Conservation (phyloP, 2,113 vertebrate genomes). For the Shinisaurus crocodilurus region DNA sequence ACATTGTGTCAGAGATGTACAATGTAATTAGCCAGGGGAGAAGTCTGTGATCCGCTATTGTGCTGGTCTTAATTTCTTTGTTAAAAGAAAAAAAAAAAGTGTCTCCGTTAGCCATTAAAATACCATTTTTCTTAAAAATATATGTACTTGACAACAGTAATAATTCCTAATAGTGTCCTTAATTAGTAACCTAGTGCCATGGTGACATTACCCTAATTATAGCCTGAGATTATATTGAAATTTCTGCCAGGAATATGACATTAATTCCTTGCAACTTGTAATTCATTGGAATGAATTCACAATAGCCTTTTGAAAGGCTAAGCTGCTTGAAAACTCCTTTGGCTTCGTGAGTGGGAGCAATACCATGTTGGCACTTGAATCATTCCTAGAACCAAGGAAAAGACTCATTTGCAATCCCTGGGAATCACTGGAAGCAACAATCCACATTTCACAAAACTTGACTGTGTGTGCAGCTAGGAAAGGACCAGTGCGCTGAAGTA, state of each 20-base stretch:
- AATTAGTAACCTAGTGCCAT: not conserved
- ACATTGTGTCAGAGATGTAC: not conserved
- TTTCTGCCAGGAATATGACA: conserved; percentile 11
- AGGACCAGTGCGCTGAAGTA: no score
- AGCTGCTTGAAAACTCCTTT: not conserved
- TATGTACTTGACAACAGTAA: conserved; percentile 7
- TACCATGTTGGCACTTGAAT: not conserved
- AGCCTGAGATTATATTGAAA: not conserved
- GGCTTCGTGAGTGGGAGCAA: not conserved
- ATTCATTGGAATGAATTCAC: conserved; percentile 14
- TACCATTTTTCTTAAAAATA: conserved; percentile 31
- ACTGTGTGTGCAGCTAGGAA: no score
- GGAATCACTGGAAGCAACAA: not conserved
- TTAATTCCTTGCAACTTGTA: conserved; percentile 2
- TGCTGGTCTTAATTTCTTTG: not conserved
- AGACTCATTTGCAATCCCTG: not conserved
- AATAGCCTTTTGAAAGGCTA: conserved; percentile 13
- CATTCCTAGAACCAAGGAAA: not conserved
- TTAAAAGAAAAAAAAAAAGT: not conserved
- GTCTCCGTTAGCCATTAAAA: not conserved
- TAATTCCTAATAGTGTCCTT: not conserved
- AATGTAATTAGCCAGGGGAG: not conserved
- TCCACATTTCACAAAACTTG: not conserved
- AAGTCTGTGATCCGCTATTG: not conserved
- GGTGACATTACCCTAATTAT: not conserved